Evolutionary conservation across 2,113 vertebrate species (phyloP), one percentile per base, ranked within the genome.

Genomic region (Pavo muticus): DNA sequence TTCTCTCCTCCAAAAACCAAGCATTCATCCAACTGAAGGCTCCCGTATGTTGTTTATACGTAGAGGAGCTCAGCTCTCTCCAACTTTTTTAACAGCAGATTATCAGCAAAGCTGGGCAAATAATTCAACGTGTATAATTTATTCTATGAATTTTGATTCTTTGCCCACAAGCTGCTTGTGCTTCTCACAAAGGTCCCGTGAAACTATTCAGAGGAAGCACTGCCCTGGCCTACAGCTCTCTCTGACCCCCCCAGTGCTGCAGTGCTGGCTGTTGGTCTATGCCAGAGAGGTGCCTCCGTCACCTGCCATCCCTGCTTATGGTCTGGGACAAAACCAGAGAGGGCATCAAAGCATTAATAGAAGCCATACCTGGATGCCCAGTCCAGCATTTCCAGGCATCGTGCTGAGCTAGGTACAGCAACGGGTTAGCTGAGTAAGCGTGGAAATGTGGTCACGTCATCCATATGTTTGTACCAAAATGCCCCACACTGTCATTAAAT

Each of bases 21-120:
- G 77, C 67, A 8, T 68, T 60, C 70, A 73, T 73, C 84, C 4
- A 71, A 45, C 57, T n/a, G 7, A 64, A 1, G 45, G 82, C 3
- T 40, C 61, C 78, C 45, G 64, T 42, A 78, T 83, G 87, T 7
- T 68, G 87, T 88, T 91, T 87, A 40, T 6, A 68, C 2, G 20
- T 1, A 17, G 67, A 89, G 78, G 35, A 79, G 93, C 84, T 70
- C 89, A 2, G 68, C 89, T 79, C 78, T 24, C 91, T 92, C 95
- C 94, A 88, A 93, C 90, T 95, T 94, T 48, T 82, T 44, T 80
- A 85, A 93, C 90, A 67, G 95, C 82, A 80, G 87, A 91, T 91
- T 85, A 93, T 94, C 95, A 94, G 92, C 95, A 96, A 91, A 97
- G 93, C 91, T 44, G 75, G 87, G 93, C 91, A 91, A 95, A 95